Evolutionary conservation across 2,888 invertebrate genomes (phyloP), one percentile per base, ranked within the genome.

Genomic region (Cenopis cana): DNA sequence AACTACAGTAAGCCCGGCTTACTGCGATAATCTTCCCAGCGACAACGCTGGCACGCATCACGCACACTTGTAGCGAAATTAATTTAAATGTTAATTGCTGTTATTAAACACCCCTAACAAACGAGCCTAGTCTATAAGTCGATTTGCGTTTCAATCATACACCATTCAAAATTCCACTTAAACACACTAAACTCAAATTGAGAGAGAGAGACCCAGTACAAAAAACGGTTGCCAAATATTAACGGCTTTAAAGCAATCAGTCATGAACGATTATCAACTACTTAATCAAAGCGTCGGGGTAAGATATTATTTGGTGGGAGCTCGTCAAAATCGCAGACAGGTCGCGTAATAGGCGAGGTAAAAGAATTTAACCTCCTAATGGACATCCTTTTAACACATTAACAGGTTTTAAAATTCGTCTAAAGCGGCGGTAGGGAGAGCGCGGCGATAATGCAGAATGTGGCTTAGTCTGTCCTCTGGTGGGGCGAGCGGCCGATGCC

Each of bases 381-480:
- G 89, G 88, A 85, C 85, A 85, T 83, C 87, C 87, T 85, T 86
- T 84, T 83, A 85, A 85, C 83, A 85, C 85, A 87, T 87, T 87
- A 87, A 87, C 84, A 85, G 86, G 84, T 85, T 87, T 86, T 84
- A 82, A 87, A 87, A 85, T 85, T 81, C 79, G 76, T 75, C 76
- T 76, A 78, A 79, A 81, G 78, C 77, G 79, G 74, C 64, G 76
- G 72, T 62, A 33, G 78, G 75, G 70, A 75, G 74, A 60, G 74
- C 60, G 68, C 62, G 71, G 69, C 70, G 75, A 54, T 77, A 76
- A 77, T 77, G 77, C 73, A 76, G 75, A 75, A 74, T 74, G 74
- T 68, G 74, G 73, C 72, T 71, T 54, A 68, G 65, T 29, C 56
- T 62, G 65, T 56, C 55, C 69, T 46, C 60, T 62, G 59, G 54